Conservation (phyloP, 2,888 invertebrate genomes). For the Copidosoma aretas region DNA sequence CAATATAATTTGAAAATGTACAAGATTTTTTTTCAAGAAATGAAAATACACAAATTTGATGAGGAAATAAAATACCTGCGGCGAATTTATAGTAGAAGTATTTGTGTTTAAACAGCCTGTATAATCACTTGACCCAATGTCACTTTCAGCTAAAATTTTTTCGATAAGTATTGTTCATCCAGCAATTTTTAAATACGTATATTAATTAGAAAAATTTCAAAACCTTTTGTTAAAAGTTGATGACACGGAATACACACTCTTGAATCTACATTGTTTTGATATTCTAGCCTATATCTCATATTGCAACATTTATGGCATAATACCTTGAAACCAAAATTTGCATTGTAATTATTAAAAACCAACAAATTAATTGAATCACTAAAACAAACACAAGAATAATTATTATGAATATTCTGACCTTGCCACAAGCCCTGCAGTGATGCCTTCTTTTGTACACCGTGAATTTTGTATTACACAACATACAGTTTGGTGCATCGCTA, state of each 20-base stretch:
- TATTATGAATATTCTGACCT: conserved; percentile 62
- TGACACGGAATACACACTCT: conserved; percentile 79
- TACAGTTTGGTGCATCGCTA: conserved; percentile 78
- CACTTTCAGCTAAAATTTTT: conserved; percentile 52
- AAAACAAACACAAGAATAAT: background rate
- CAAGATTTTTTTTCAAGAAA: background rate
- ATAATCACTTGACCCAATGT: conserved; percentile 55
- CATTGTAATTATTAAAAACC: conserved; percentile 27
- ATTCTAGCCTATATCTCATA: conserved; percentile 74
- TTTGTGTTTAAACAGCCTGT: conserved; percentile 49
- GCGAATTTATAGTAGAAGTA: conserved; percentile 52
- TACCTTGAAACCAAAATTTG: conserved; percentile 64
- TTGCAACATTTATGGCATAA: conserved; percentile 81
- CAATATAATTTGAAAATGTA: background rate
- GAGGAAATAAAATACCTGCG: conserved; percentile 52
- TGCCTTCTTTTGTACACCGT: conserved; percentile 83
- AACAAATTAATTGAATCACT: background rate
- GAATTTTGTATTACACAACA: conserved; percentile 83
- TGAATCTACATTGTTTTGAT: conserved; percentile 77
- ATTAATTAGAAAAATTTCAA: background rate
- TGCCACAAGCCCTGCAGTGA: conserved; percentile 87
- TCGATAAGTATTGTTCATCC: conserved; percentile 6
- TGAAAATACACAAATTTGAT: conserved; percentile 3
- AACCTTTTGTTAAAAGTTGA: conserved; percentile 66
- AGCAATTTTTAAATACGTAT: background rate